Conservation (phyloP, 2,113 vertebrate genomes). For the Odocoileus hemionus region DNA sequence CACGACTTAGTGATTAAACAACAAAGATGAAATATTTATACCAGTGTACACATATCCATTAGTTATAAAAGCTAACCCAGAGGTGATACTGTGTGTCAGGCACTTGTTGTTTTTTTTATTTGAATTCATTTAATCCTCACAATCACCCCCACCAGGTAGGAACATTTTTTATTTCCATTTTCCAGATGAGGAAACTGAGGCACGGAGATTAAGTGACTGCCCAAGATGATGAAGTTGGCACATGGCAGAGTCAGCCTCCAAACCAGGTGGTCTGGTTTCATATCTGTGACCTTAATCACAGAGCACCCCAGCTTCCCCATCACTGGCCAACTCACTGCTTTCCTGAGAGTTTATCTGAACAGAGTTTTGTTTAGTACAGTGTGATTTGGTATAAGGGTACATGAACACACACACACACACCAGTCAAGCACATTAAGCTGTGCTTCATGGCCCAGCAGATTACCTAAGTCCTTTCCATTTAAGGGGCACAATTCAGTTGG, state of each 20-base stretch:
- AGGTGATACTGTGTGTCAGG: rapidly evolving
- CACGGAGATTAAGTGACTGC: neutral
- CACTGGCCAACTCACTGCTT: neutral
- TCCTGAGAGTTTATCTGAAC: neutral
- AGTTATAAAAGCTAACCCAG: neutral
- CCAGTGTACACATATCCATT: too few relatives aligned
- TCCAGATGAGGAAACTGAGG: neutral
- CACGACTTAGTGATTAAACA: neutral
- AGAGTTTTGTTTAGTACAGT: neutral
- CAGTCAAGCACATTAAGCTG: too few relatives aligned
- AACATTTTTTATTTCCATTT: neutral
- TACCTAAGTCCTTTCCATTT: neutral
- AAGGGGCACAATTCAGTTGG: neutral
- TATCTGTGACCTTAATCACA: neutral
- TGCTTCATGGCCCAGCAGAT: neutral
- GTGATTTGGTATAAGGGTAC: neutral
- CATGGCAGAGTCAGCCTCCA: neutral
- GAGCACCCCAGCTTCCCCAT: neutral
- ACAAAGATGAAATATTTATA: neutral
- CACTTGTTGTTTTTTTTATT: neutral
- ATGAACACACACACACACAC: neutral
- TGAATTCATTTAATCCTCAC: neutral
- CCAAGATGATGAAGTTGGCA: neutral
- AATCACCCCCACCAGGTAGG: neutral
- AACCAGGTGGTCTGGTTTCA: neutral